Percentiles rank a stretch among this genome's conserved stretches.
Evolutionary conservation across 2,888 invertebrate genomes (phyloP).

Genomic region (Aphrophora alni): DNA sequence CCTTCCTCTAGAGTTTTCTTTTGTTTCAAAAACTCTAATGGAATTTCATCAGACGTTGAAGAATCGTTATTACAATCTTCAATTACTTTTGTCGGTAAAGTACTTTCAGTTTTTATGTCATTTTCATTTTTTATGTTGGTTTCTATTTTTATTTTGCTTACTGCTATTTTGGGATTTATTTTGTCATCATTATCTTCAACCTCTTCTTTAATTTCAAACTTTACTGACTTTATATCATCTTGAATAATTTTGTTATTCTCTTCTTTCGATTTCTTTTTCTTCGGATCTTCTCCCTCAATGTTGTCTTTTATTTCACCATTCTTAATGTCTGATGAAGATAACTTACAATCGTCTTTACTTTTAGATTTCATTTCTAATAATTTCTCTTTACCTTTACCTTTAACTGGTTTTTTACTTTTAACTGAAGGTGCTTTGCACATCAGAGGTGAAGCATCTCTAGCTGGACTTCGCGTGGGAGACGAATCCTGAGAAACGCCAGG

Average conservation of each 20-base stretch:
- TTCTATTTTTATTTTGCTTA: neutral
- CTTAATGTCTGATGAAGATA: neutral
- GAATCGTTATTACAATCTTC: constrained; percentile 37
- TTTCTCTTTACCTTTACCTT: neutral
- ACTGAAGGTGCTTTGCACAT: neutral
- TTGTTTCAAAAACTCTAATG: constrained; percentile 35
- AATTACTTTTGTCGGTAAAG: neutral
- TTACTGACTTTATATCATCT: neutral
- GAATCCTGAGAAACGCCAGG: constrained; percentile 24
- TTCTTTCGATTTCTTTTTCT: neutral
- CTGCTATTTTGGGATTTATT: neutral
- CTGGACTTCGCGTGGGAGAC: constrained; percentile 1
- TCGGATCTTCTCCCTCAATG: neutral
- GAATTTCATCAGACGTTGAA: constrained; percentile 50
- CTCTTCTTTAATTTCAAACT: neutral
- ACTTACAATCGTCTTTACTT: neutral
- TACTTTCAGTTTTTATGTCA: neutral
- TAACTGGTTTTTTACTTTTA: neutral
- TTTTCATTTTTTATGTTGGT: neutral
- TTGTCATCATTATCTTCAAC: neutral
- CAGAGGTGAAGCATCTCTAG: constrained; percentile 24
- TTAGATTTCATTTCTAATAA: neutral
- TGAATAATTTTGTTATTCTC: constrained; percentile 6
- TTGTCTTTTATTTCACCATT: constrained; percentile 18
- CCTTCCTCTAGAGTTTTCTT: constrained; percentile 14